Evolutionary conservation across 2,797 vertebrate genomes (phyloP).

Genomic region (Apodemus agrarius): DNA sequence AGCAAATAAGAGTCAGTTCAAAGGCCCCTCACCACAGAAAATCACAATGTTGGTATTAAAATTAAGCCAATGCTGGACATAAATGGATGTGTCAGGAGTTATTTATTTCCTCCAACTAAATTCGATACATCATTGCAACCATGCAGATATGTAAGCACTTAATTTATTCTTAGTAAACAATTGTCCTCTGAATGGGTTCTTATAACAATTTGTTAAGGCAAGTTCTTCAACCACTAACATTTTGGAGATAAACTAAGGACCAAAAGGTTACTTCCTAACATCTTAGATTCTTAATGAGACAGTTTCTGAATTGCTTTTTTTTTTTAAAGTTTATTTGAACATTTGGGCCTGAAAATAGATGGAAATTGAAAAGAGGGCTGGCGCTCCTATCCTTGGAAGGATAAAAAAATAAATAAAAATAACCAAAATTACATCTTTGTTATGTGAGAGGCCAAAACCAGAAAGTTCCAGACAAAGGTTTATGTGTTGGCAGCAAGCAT

Average conservation of each 20-base stretch:
- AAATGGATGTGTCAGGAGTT: neutral
- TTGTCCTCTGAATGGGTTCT: neutral
- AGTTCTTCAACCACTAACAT: neutral
- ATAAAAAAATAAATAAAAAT: slow-evolving; percentile 64
- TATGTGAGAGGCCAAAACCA: slow-evolving; percentile 55
- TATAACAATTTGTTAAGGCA: neutral
- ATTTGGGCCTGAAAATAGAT: slow-evolving; percentile 54
- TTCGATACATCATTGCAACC: neutral
- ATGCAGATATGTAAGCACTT: neutral
- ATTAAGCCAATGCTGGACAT: neutral
- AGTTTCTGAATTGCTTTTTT: neutral
- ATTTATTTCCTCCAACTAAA: slow-evolving; percentile 15
- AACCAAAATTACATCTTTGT: slow-evolving; percentile 72
- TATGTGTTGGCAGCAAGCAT: slow-evolving; percentile 69
- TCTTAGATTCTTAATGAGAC: slow-evolving; percentile 38
- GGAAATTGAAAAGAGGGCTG: slow-evolving; percentile 22
- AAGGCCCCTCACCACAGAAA: slow-evolving; percentile 23
- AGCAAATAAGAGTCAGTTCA: neutral
- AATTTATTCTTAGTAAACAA: neutral
- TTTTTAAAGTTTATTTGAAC: neutral
- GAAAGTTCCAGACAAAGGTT: slow-evolving; percentile 51
- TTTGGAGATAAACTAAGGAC: neutral
- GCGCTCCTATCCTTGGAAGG: neutral
- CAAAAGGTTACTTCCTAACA: neutral
- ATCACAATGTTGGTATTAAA: neutral